Conservation (phyloP, 1,140 invertebrate genomes). For the Anthonomus grandis region DNA sequence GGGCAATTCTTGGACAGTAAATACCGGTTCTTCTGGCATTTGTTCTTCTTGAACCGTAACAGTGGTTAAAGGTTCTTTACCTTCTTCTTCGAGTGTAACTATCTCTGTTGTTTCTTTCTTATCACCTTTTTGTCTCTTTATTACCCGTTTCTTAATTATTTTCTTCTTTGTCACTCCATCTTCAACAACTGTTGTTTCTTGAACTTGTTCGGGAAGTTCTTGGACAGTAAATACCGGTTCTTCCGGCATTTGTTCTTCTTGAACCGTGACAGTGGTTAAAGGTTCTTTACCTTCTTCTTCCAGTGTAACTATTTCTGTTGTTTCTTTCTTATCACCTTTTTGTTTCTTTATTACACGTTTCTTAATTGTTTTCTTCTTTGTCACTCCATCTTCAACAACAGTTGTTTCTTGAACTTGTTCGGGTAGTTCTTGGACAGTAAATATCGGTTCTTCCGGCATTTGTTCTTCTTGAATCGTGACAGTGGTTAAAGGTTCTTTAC, state of each 20-base stretch:
- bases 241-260: constrained; percentile 35
- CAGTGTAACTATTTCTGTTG: constrained; percentile 40
- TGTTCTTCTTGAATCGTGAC: constrained; percentile 37
- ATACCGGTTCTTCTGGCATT: constrained; percentile 25
- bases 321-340: constrained; percentile 39
- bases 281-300: constrained; percentile 41
- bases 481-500: constrained; percentile 47
- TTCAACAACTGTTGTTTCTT: constrained; percentile 41
- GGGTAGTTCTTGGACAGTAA: constrained; percentile 39
- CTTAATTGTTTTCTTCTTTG: constrained; percentile 37
- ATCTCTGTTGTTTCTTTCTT: constrained; percentile 42
- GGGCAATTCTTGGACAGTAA: constrained; percentile 35
- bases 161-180: constrained; percentile 44
- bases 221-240: constrained; percentile 34
- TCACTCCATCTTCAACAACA: constrained; percentile 33
- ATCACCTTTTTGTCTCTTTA: constrained; percentile 41
- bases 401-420: constrained; percentile 37
- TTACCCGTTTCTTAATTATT: constrained; percentile 38
- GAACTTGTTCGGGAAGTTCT: constrained; percentile 33
- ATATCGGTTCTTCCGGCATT: constrained; percentile 20
- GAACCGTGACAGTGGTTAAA: constrained; percentile 30
- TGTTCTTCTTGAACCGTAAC: constrained; percentile 18
- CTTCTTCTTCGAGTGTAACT: constrained; percentile 35
- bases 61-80: constrained; percentile 31
- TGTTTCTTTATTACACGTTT: constrained; percentile 37